Conservation (phyloP, 2,113 vertebrate species). For the Urocitellus parryii region DNA sequence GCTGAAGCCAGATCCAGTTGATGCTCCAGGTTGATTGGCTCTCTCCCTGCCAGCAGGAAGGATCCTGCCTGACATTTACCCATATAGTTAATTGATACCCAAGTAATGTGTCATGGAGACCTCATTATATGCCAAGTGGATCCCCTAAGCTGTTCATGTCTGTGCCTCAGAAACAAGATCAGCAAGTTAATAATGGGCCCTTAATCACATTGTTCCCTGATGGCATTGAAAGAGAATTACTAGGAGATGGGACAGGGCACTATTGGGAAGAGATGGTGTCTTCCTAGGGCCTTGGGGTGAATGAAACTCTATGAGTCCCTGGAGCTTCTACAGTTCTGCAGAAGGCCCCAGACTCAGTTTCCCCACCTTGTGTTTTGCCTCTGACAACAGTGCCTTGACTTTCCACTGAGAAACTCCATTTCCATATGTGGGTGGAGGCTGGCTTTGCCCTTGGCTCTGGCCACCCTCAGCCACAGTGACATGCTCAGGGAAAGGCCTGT, state of each 20-base stretch:
- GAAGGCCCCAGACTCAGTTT: neutral
- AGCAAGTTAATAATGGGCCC: conserved; percentile 72
- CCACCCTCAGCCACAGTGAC: no score
- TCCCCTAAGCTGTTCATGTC: conserved; percentile 74
- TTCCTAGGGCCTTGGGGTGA: neutral
- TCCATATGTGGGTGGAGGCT: no score
- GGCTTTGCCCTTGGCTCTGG: neutral
- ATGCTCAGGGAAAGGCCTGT: neutral
- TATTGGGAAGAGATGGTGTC: neutral
- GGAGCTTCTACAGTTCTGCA: neutral
- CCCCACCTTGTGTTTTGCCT: neutral
- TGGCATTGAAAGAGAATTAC: neutral
- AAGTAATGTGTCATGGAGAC: conserved; percentile 79
- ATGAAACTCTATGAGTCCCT: neutral
- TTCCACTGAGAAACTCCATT: neutral
- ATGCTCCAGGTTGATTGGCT: conserved; percentile 36
- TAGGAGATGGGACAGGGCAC: neutral
- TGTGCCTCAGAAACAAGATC: conserved; percentile 79
- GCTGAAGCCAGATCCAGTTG: neutral
- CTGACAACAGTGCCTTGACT: neutral
- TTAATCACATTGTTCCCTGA: conserved; percentile 40
- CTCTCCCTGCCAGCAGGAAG: conserved; percentile 29
- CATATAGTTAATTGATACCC: conserved; percentile 76
- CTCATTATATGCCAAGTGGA: conserved; percentile 77
- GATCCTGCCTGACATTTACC: conserved; percentile 72